Conservation (phyloP, 2,888 invertebrate species). For the Spisula subtruncata region DNA sequence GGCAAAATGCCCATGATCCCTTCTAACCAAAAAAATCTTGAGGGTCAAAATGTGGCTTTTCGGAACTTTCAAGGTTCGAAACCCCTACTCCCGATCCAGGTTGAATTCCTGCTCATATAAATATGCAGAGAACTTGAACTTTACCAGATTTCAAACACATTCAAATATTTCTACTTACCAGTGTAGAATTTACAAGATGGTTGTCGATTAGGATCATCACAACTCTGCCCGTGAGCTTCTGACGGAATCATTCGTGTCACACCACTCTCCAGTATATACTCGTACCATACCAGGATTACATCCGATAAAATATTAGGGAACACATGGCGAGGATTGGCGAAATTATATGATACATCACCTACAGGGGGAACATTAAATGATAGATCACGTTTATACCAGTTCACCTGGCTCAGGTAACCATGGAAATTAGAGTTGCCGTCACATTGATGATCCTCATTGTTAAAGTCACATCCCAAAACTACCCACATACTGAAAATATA, state of each 20-base stretch:
- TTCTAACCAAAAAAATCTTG: no score
- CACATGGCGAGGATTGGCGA: constrained; percentile 45
- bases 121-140: background rate
- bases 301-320: constrained; percentile 45
- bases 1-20: no score
- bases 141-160: background rate
- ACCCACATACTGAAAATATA: constrained; percentile 76
- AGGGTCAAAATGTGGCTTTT: no score
- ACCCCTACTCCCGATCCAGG: no score
- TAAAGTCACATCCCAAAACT: constrained; percentile 78
- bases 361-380: constrained; percentile 53
- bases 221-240: constrained; percentile 47
- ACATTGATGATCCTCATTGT: constrained; percentile 56
- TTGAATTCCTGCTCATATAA: no score
- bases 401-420: constrained; percentile 81
- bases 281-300: constrained; percentile 76
- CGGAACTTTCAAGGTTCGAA: no score
- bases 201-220: constrained; percentile 20
- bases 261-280: constrained; percentile 71
- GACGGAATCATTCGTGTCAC: constrained; percentile 68
- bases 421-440: constrained; percentile 74
- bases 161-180: constrained; percentile 31
- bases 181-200: constrained; percentile 49
- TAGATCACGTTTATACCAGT: constrained; percentile 76
- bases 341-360: constrained; percentile 68